Conservation (phyloP, 2,113 vertebrate genomes). For the Rhinoderma darwinii region DNA sequence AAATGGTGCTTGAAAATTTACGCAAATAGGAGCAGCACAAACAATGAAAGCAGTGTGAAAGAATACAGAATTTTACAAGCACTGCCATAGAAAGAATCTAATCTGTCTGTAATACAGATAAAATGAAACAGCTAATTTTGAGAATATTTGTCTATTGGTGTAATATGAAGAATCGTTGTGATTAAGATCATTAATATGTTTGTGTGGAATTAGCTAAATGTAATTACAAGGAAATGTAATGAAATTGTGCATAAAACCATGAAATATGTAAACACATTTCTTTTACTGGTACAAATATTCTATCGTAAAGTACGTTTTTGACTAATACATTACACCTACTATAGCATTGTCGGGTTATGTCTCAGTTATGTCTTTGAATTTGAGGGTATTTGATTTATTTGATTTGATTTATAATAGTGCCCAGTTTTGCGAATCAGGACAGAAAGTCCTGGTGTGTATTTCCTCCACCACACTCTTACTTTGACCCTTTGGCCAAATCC, state of each 20-base stretch:
- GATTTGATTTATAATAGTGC: no score
- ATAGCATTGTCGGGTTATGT: no score
- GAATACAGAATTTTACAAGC: not conserved
- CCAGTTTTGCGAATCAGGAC: no score
- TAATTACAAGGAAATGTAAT: not conserved
- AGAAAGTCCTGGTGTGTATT: no score
- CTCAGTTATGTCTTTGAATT: no score
- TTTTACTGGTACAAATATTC: not conserved
- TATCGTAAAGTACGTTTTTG: not conserved
- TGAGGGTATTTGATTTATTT: no score
- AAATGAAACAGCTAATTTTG: not conserved
- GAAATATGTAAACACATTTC: constrained; percentile 2
- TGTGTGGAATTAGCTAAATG: not conserved
- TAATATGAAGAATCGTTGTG: not conserved
- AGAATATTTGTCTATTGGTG: not conserved
- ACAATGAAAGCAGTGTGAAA: not conserved
- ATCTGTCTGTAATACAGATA: not conserved
- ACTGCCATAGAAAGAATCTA: not conserved
- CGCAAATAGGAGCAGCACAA: not conserved
- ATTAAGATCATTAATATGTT: constrained; percentile 22
- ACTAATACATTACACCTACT: no score
- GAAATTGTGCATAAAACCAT: not conserved
- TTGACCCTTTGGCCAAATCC: no score
- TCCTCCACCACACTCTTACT: no score
- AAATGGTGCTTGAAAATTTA: not conserved